Conservation (phyloP, 2,797 vertebrate species). For the Fratercula arctica region DNA sequence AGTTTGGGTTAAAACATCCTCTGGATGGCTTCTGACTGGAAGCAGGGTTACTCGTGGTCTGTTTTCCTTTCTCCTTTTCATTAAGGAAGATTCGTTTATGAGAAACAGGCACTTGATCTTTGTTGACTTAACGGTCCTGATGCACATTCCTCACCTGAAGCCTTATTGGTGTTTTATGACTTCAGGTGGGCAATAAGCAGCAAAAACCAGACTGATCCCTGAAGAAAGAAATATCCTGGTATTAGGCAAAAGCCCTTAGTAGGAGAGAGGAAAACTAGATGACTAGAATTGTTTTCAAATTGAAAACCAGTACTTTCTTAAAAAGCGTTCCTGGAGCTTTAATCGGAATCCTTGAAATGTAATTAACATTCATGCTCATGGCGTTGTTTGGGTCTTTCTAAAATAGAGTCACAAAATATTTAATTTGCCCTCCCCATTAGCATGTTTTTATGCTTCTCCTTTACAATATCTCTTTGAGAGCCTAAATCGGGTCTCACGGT, state of each 20-base stretch:
- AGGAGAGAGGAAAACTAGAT: background rate
- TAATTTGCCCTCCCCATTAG: background rate
- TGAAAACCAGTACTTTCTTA: background rate
- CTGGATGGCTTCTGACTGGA: background rate
- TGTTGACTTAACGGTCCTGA: background rate
- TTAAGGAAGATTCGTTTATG: background rate
- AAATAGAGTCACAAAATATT: background rate
- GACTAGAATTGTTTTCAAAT: background rate
- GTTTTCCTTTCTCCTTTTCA: background rate
- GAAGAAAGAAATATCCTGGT: background rate
- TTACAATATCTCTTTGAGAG: background rate
- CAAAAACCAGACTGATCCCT: background rate
- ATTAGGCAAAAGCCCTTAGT: background rate
- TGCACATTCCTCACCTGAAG: background rate
- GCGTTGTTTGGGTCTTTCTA: background rate
- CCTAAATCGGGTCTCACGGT: background rate
- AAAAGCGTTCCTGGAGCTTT: background rate
- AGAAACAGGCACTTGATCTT: background rate
- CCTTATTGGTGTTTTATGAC: background rate
- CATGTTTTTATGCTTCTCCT: background rate
- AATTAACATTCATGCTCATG: background rate
- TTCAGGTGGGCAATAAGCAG: background rate
- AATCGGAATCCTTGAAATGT: background rate
- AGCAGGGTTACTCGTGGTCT: background rate
- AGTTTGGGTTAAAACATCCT: background rate